Percentiles rank a stretch among this genome's conserved stretches.
Evolutionary conservation across 2,113 vertebrate genomes (phyloP).

Genomic region (Equus quagga): DNA sequence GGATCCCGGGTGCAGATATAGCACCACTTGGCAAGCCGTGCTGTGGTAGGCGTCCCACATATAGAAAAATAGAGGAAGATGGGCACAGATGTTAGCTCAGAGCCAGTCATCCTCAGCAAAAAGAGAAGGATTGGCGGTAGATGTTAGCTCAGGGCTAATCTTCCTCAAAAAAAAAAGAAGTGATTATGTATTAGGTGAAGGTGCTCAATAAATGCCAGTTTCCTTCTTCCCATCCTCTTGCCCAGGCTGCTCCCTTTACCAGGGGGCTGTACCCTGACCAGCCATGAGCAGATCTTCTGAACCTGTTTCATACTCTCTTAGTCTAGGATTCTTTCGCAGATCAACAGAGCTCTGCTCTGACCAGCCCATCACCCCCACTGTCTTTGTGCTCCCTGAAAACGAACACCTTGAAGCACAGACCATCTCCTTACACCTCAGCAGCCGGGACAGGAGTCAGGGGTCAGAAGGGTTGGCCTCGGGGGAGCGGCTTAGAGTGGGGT

Average conservation of each 20-base stretch:
- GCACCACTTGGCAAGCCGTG: too few species aligned
- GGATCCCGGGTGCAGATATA: too few species aligned
- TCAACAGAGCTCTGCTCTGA: conserved; percentile 11
- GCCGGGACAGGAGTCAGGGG: background rate
- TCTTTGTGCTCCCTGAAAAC: conserved; percentile 11
- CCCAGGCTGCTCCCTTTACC: background rate
- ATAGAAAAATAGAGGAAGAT: too few species aligned
- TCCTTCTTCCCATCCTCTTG: background rate
- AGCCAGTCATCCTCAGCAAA: too few species aligned
- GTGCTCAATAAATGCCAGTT: background rate
- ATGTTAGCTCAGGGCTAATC: too few species aligned
- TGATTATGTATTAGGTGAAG: background rate
- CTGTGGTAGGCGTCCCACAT: too few species aligned
- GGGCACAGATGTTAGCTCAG: too few species aligned
- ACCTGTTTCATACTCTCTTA: background rate
- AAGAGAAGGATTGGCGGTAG: too few species aligned
- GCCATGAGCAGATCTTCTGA: conserved; percentile 29
- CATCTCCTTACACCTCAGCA: background rate
- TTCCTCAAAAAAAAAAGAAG: background rate
- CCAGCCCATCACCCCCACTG: background rate
- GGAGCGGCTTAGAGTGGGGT: background rate
- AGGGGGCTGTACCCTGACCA: background rate
- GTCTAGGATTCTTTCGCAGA: conserved; percentile 4
- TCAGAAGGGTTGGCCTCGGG: background rate
- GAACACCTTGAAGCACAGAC: background rate